Evolutionary conservation across 1,140 invertebrate species (phyloP).

Genomic region (Brachionus sp.): DNA sequence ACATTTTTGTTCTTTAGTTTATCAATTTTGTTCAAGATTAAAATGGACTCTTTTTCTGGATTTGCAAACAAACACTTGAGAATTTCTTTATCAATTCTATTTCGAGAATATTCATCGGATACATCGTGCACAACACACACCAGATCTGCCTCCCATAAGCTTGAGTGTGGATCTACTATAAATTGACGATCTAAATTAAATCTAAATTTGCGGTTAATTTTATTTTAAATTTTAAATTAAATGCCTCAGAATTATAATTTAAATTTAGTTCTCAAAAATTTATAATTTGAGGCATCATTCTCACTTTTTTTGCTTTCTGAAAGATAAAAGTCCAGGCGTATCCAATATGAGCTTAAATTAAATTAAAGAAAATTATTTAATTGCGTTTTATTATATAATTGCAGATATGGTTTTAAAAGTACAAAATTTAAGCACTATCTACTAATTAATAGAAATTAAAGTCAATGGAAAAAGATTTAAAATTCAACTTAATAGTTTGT

Average conservation of each 20-base stretch:
- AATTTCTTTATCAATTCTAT: constrained; percentile 68
- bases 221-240: neutral
- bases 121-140: constrained; percentile 81
- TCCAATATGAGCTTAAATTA: constrained; percentile 67
- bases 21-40: constrained; percentile 87
- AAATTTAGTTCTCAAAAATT: neutral
- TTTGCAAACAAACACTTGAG: constrained; percentile 67
- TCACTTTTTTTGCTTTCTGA: constrained; percentile 67
- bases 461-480: too few species aligned
- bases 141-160: constrained; percentile 72
- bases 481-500: neutral
- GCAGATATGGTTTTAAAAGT: too few species aligned
- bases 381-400: neutral
- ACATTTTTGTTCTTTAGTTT: constrained; percentile 70
- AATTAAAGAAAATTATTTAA: neutral
- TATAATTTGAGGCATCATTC: neutral
- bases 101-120: constrained; percentile 67
- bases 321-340: constrained; percentile 74
- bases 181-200: constrained; percentile 64
- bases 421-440: too few species aligned
- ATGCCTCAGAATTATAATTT: neutral
- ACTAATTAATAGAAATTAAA: too few species aligned
- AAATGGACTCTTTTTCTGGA: constrained; percentile 68
- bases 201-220: constrained; percentile 49
- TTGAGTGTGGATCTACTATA: constrained; percentile 65